Evolutionary conservation across 2,888 invertebrate species (phyloP).

Genomic region (Drosophila cracens): DNA sequence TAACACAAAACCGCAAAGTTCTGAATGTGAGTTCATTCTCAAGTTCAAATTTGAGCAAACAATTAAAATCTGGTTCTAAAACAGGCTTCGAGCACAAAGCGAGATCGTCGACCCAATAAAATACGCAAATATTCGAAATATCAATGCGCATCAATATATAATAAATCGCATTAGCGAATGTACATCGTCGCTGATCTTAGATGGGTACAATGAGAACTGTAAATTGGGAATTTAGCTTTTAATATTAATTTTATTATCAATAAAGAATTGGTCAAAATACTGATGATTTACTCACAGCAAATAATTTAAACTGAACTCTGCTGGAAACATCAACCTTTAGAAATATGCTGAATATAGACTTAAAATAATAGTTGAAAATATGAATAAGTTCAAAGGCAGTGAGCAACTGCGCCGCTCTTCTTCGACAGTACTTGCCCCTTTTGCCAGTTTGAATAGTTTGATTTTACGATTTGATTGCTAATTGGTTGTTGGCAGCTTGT

Average conservation of each 20-base stretch:
- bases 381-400: not conserved
- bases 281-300: not conserved
- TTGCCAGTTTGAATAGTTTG: not conserved
- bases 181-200: not conserved
- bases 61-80: constrained; percentile 25
- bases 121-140: not conserved
- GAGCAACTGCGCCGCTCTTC: not conserved
- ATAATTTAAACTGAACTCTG: not conserved
- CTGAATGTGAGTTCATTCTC: not conserved
- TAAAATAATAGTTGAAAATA: not conserved
- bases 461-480: constrained; percentile 38
- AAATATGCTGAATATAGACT: not conserved
- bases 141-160: not conserved
- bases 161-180: not conserved
- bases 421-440: not conserved
- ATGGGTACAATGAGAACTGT: not conserved
- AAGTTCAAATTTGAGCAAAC: constrained; percentile 7
- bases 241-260: too few species aligned
- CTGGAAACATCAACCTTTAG: not conserved
- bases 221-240: not conserved
- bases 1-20: constrained; percentile 1
- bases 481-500: constrained; percentile 45
- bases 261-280: not conserved
- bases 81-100: constrained; percentile 16
- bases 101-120: constrained; percentile 21